Evolutionary conservation across 2,113 vertebrate genomes (phyloP).

Genomic region (Epinephelus moara): DNA sequence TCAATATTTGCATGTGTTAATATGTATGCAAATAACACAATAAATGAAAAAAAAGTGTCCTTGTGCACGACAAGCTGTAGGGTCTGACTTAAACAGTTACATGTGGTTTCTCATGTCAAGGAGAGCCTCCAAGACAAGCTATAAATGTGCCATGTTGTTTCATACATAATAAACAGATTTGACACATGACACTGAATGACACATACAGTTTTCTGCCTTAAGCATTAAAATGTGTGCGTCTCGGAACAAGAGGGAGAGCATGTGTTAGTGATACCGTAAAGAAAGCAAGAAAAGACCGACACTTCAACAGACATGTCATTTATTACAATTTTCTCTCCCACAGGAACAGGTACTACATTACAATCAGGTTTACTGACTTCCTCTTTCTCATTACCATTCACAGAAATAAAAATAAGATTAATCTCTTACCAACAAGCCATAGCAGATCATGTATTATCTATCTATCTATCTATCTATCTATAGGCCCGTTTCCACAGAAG

Average conservation of each 20-base stretch:
- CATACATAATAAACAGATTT: slow-evolving; percentile 37
- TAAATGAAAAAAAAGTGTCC: slow-evolving; percentile 8
- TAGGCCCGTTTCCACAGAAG: too few relatives aligned
- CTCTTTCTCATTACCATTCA: slow-evolving; percentile 16
- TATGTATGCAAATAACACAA: slow-evolving; percentile 21
- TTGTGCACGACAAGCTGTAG: not conserved
- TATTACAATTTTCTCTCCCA: not conserved
- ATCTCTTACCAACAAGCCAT: not conserved
- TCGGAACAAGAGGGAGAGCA: not conserved
- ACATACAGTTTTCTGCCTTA: not conserved
- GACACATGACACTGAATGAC: slow-evolving; percentile 37
- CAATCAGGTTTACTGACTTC: slow-evolving; percentile 16
- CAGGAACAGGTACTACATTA: slow-evolving; percentile 6
- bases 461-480: too few relatives aligned
- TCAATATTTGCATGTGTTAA: slow-evolving; percentile 26
- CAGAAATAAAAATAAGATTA: slow-evolving; percentile 11
- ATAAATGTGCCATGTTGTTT: slow-evolving; percentile 21
- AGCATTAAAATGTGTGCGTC: not conserved
- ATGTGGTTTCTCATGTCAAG: slow-evolving; percentile 24
- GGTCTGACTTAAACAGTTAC: slow-evolving; percentile 7
- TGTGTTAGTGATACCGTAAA: not conserved
- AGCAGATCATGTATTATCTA: not conserved
- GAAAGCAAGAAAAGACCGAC: not conserved
- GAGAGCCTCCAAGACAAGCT: not conserved
- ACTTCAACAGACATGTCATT: slow-evolving; percentile 8